Base-by-base conservation (phyloP, 1,140 invertebrate genomes). In the Drosophila sproati region DNA sequence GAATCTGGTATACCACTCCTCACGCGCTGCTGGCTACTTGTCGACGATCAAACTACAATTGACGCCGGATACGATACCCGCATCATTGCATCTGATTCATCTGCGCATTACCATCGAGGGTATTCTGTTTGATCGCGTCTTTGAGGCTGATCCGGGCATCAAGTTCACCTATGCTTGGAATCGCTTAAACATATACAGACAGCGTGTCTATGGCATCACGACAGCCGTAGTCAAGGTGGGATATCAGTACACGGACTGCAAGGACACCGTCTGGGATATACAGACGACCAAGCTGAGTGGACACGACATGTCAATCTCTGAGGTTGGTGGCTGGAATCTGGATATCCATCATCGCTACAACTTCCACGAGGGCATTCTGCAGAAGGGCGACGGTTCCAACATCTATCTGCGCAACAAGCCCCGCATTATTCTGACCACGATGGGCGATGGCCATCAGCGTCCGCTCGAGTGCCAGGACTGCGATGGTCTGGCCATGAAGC, bases 91-190 rank as follows among this genome's bases (percentile, higher is more conserved):
- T 71, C 92, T 98, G 0, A 98, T 99, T 60, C 97, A 98, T 91
- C 93, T 99, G 34, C 94, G 96, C 69, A 98, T 98, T 41, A 98
- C 97, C 0, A 98, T 99, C 60, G 98, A 99, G 93, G 98, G 98
- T 10, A 97, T 97, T 51, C 93, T 98, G 0, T 98, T 98, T 82
- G 97, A 99, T 86, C 98, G 98, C 89, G 95, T 95, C 0, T 99
- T 99, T 91, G 98, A 99, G 93, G 98, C 98, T 0, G 98, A 99
- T 93, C 97, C 98, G 2, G 95, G 97, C 6, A 98, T 99, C 50
- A 98, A 98, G 91, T 99, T 98, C 91, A 98, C 98, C 0, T 99
- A 98, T 91, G 96, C 98, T 0, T 99, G 98, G 98, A 98, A 99
- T 91, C 94, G 98, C 71, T 93, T 98, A 2, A 99, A 99, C 91